phyloP scores from a whole-genome alignment of 2,797 vertebrate genomes.

The Artibeus lituratus region DNA sequence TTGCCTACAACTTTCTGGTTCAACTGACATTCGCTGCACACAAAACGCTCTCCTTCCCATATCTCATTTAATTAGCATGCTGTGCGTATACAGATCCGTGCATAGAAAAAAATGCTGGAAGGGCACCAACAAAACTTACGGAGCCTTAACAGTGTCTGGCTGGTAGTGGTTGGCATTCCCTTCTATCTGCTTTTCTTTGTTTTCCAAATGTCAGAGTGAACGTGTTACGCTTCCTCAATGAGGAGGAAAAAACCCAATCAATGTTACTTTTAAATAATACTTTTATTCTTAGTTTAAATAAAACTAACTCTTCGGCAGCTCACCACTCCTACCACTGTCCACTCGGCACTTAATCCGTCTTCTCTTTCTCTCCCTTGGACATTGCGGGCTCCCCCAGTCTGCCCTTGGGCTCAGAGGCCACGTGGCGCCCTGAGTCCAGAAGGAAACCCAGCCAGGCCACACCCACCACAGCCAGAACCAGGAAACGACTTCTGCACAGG shows the following conservation, averaged over 20 bases:
- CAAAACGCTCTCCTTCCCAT: not conserved
- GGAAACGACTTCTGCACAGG: not conserved
- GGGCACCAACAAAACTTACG: no score
- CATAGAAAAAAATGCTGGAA: not conserved
- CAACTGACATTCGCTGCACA: not conserved
- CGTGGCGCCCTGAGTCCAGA: not conserved
- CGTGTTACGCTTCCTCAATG: not conserved
- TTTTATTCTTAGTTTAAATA: not conserved
- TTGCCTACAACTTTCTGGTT: not conserved
- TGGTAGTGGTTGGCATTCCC: not conserved
- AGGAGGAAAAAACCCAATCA: not conserved
- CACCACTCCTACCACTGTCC: not conserved
- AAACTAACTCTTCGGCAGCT: not conserved
- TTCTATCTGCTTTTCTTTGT: not conserved
- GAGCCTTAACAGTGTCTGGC: not conserved
- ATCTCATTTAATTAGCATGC: not conserved
- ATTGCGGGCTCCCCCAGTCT: not conserved
- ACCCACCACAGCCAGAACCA: not conserved
- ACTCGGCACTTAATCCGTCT: fast-evolving
- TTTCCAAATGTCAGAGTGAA: not conserved
- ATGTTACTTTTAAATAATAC: not conserved
- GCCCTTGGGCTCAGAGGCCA: not conserved
- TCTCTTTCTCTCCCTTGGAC: not conserved
- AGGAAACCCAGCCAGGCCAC: not conserved
- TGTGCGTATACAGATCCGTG: fast-evolving